Percentiles rank a stretch among this genome's conserved stretches.
These are phyloP conservation scores for Melanocharis versteri DNA, from an alignment of 2,113 vertebrate species.

Conservation along the genomic window DNA sequence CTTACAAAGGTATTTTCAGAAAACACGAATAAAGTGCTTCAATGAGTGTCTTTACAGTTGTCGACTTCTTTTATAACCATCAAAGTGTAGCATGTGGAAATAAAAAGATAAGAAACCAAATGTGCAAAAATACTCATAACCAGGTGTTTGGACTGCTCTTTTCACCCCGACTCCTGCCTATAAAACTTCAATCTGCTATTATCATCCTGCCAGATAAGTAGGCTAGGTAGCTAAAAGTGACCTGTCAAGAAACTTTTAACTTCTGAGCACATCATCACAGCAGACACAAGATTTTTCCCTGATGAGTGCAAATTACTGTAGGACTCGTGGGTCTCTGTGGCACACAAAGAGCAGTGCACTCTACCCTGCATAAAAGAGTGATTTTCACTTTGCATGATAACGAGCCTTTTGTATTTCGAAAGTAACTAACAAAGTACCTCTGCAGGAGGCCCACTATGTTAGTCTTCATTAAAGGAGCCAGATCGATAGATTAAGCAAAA, in stretches of 20 bases:
- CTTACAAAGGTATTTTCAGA: background rate
- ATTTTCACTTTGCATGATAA: slow-evolving; percentile 8
- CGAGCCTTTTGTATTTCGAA: background rate
- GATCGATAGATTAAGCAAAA: background rate
- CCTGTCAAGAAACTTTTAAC: background rate
- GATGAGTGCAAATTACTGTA: background rate
- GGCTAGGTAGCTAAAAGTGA: background rate
- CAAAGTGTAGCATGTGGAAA: background rate
- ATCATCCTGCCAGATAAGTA: background rate
- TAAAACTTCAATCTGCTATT: background rate
- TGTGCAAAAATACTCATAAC: background rate
- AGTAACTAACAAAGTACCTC: background rate
- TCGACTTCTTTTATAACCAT: background rate
- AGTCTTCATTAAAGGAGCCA: background rate
- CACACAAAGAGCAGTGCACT: background rate
- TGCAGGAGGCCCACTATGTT: background rate
- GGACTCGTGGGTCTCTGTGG: background rate
- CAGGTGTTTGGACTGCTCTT: background rate
- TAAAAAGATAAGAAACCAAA: background rate
- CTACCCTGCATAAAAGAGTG: background rate
- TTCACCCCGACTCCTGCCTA: background rate
- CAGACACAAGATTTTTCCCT: background rate
- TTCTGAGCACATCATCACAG: background rate
- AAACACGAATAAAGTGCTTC: background rate
- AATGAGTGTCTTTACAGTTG: background rate